phyloP scores from a whole-genome alignment of 1,140 invertebrate genomes.

The Drosophila jambulina region DNA sequence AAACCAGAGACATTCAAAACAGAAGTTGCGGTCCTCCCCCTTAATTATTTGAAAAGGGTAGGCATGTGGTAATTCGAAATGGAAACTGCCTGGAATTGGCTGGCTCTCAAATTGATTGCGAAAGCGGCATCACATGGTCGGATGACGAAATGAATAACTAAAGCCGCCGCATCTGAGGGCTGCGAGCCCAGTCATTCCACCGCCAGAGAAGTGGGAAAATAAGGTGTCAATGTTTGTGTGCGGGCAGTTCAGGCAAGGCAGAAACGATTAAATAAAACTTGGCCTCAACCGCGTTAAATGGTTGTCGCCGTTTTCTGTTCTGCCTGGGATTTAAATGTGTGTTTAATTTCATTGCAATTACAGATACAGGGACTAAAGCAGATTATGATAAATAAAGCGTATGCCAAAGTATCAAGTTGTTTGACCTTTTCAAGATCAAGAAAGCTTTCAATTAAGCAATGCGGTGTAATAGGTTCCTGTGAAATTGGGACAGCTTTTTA shows the following conservation, averaged over 20 bases:
- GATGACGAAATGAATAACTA: conserved; percentile 37
- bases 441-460: too few species aligned
- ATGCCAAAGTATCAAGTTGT: too few species aligned
- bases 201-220: conserved; percentile 3
- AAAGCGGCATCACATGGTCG: conserved; percentile 25
- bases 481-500: background rate
- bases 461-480: too few species aligned
- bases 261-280: conserved; percentile 58
- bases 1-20: conserved; percentile 25
- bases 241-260: conserved; percentile 31
- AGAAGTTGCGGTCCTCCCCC: conserved; percentile 10
- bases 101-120: conserved; percentile 32
- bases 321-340: conserved; percentile 31
- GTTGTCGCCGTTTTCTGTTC: conserved; percentile 22
- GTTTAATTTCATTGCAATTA: background rate
- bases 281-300: conserved; percentile 44
- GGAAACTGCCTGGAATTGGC: conserved; percentile 21
- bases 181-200: background rate
- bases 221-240: conserved; percentile 48
- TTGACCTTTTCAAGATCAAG: too few species aligned
- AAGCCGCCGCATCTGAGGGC: conserved; percentile 7
- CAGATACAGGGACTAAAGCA: background rate
- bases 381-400: too few species aligned
- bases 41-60: conserved; percentile 22
- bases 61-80: conserved; percentile 1